Percentiles rank a stretch among this genome's conserved stretches.
phyloP scores from a whole-genome alignment of 2,888 invertebrate genomes.

The Dioctria linearis region DNA sequence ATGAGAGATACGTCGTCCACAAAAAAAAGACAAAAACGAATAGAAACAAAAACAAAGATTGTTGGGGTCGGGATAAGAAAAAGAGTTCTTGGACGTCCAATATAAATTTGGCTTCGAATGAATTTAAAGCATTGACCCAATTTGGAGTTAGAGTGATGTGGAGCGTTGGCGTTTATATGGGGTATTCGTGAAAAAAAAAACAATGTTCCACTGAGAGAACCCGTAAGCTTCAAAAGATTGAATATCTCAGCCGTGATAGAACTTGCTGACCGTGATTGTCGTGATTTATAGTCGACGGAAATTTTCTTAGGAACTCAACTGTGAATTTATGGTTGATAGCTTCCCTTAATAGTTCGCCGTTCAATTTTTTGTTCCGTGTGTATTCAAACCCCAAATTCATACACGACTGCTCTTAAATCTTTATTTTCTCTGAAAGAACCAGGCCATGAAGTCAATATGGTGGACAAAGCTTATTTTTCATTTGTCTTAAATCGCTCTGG shows the following conservation, averaged over 20 bases:
- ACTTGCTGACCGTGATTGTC: conserved; percentile 44
- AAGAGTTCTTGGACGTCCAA: conserved; percentile 30
- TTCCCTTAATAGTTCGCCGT: conserved; percentile 33
- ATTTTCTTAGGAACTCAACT: conserved; percentile 39
- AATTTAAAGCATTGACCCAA: conserved; percentile 46
- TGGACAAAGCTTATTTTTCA: too few relatives aligned
- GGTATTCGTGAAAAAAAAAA: conserved; percentile 37
- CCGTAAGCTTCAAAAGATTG: not conserved
- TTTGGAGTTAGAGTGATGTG: conserved; percentile 42
- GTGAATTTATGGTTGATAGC: conserved; percentile 50
- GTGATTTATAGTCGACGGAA: conserved; percentile 47
- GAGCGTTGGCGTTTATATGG: not conserved
- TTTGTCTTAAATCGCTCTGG: too few relatives aligned
- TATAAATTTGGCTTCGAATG: conserved; percentile 42
- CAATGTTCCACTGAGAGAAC: conserved; percentile 20
- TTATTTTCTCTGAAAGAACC: too few relatives aligned
- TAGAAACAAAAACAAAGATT: not conserved
- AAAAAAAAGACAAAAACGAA: not conserved
- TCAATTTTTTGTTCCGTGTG: conserved; percentile 20
- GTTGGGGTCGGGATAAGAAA: conserved; percentile 9
- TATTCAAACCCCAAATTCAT: not conserved
- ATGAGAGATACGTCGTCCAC: not conserved
- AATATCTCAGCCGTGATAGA: conserved; percentile 28
- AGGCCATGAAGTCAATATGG: too few relatives aligned
- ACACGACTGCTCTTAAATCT: too few relatives aligned